Percentiles rank a stretch among this genome's conserved stretches.
Evolutionary conservation across 2,888 invertebrate species (phyloP).

Genomic region (Leptura quadrifasciata): DNA sequence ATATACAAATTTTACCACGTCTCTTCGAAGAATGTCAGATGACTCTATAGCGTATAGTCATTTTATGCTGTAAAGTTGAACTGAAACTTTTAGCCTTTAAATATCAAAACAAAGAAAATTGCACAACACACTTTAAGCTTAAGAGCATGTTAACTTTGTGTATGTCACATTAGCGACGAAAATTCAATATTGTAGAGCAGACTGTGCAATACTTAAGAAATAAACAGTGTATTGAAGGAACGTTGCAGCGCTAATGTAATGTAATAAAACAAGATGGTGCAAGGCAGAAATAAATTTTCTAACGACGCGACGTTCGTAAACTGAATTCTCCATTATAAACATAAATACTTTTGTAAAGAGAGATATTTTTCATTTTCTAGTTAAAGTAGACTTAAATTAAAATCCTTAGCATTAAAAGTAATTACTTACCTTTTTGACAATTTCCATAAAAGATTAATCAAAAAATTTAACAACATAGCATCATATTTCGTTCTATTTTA

Average conservation of each 20-base stretch:
- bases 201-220: background rate
- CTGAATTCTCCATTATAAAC: background rate
- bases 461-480: too few species aligned
- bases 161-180: constrained; percentile 3
- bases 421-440: too few species aligned
- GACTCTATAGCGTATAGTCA: background rate
- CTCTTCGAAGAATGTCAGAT: background rate
- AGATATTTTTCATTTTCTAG: background rate
- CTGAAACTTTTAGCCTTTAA: background rate
- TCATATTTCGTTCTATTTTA: too few species aligned
- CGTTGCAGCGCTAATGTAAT: constrained; percentile 7
- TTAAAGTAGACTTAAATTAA: too few species aligned
- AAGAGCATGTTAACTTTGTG: background rate
- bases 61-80: background rate
- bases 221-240: background rate
- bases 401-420: too few species aligned
- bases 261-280: constrained; percentile 1
- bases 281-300: background rate
- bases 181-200: background rate
- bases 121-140: background rate
- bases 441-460: too few species aligned
- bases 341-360: background rate
- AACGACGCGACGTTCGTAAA: background rate
- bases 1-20: background rate
- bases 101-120: background rate